phyloP scores from a whole-genome alignment of 2,113 vertebrate genomes.

The Pelecanoides urinatrix region DNA sequence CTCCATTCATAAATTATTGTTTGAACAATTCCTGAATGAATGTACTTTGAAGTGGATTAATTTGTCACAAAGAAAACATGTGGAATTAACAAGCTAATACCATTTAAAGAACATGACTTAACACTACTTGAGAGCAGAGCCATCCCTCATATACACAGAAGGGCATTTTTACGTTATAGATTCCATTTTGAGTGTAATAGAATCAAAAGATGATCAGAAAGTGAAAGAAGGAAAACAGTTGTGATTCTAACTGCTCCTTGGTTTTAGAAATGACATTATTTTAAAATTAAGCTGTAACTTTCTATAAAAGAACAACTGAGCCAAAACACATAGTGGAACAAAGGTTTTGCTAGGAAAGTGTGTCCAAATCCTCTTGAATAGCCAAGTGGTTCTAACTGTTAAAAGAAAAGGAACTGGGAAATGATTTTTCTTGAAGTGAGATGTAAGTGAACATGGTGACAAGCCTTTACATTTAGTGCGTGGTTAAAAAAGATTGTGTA shows the following conservation, averaged over 20 bases:
- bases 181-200: background rate
- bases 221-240: background rate
- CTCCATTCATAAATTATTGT: constrained; percentile 16
- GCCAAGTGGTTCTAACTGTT: background rate
- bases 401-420: background rate
- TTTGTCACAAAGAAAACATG: background rate
- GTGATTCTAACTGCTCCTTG: background rate
- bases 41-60: background rate
- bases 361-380: background rate
- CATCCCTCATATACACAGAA: background rate
- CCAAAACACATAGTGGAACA: background rate
- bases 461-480: background rate
- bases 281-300: background rate
- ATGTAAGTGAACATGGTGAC: background rate
- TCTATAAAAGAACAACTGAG: background rate
- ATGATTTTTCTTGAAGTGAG: background rate
- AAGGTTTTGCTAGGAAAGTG: background rate
- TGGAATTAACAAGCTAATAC: background rate
- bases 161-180: background rate
- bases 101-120: background rate
- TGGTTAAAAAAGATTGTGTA: background rate
- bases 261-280: background rate
- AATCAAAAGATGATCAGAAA: background rate
- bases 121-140: background rate
- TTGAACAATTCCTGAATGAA: constrained; percentile 8